Evolutionary conservation across 2,113 vertebrate species (phyloP).

Genomic region (Vicugna pacos): DNA sequence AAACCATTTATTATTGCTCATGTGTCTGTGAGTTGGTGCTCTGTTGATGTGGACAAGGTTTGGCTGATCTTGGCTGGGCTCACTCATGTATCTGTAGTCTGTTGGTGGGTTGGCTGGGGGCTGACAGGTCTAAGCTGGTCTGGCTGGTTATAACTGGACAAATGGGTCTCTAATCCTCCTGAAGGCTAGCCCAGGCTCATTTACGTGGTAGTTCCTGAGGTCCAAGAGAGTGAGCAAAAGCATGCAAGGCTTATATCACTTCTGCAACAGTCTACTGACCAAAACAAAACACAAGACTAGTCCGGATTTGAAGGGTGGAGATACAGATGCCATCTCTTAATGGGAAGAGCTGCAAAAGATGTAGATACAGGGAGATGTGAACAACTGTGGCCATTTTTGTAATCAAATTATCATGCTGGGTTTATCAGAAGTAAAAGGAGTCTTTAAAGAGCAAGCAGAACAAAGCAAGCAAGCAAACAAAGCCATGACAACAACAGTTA

Average conservation of each 20-base stretch:
- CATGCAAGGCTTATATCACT: background rate
- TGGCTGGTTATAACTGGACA: background rate
- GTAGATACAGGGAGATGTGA: background rate
- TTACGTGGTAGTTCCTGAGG: background rate
- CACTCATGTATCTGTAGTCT: background rate
- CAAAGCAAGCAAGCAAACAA: constrained; percentile 34
- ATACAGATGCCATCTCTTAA: constrained; percentile 10
- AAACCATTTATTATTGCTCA: constrained; percentile 42
- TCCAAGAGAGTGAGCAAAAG: background rate
- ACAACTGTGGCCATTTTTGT: constrained; percentile 8
- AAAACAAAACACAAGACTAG: constrained; percentile 10
- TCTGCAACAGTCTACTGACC: background rate
- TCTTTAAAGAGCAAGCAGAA: constrained; percentile 4
- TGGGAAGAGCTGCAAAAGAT: background rate
- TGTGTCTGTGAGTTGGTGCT: background rate
- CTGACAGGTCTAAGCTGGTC: background rate
- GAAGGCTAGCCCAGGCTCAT: background rate
- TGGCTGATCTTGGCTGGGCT: background rate
- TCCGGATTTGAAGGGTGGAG: background rate
- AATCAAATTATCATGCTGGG: background rate
- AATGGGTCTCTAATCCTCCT: background rate
- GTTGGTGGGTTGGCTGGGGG: background rate
- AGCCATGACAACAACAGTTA: background rate
- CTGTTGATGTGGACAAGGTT: background rate
- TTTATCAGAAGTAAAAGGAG: constrained; percentile 21